Evolutionary conservation across 2,888 invertebrate species (phyloP).

Genomic region (Drosophila conformis): DNA sequence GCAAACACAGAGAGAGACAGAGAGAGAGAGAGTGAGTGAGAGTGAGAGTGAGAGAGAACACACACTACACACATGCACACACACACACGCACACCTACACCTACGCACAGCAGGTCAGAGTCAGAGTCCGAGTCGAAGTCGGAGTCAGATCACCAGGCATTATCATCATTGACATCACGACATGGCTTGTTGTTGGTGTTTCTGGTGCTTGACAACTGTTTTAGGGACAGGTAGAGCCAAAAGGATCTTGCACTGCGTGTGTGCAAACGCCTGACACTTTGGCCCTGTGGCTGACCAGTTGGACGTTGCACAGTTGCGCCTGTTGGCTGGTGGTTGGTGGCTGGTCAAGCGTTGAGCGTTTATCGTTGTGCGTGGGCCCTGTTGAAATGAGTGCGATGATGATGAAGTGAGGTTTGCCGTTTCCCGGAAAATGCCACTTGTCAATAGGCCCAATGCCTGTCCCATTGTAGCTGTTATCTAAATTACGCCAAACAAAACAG

Average conservation of each 20-base stretch:
- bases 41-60: neutral
- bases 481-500: conserved; percentile 80
- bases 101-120: conserved; percentile 76
- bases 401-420: conserved; percentile 60
- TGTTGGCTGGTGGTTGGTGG: conserved; percentile 16
- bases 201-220: conserved; percentile 72
- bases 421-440: conserved; percentile 81
- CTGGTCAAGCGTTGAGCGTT: conserved; percentile 44
- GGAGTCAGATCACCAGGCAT: conserved; percentile 56
- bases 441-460: conserved; percentile 69
- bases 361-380: conserved; percentile 46
- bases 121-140: conserved; percentile 28
- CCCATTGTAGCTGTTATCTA: conserved; percentile 77
- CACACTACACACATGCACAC: conserved; percentile 14
- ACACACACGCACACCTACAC: conserved; percentile 48
- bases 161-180: conserved; percentile 78
- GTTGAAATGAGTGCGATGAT: conserved; percentile 63
- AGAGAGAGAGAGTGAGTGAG: neutral
- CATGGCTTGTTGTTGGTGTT: conserved; percentile 65
- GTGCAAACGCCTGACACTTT: conserved; percentile 64
- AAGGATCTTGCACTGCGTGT: conserved; percentile 65
- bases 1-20: conserved; percentile 57
- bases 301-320: conserved; percentile 27
- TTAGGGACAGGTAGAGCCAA: conserved; percentile 48
- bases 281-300: conserved; percentile 60